Evolutionary conservation across 2,888 invertebrate species (phyloP).

Genomic region (Idaea straminata): DNA sequence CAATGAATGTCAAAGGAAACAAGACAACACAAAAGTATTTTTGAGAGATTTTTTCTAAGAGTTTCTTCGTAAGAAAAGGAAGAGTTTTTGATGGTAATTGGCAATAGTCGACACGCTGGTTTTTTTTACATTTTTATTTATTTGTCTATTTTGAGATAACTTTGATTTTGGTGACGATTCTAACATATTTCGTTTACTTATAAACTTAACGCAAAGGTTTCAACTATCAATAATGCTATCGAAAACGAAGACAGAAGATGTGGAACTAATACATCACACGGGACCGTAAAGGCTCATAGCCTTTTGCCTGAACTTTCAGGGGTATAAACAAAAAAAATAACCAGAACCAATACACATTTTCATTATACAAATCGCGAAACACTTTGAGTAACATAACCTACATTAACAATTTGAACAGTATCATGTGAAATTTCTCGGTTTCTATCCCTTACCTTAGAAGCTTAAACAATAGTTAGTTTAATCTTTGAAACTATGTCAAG

Average conservation of each 20-base stretch:
- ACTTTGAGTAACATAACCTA: not conserved
- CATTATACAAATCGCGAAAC: no score
- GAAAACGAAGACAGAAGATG: no score
- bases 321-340: no score
- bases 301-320: no score
- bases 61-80: not conserved
- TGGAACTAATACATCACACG: no score
- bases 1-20: not conserved
- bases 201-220: no score
- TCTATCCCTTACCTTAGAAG: conserved; percentile 11
- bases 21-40: not conserved
- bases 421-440: not conserved
- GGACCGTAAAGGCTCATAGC: no score
- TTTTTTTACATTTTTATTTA: not conserved
- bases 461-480: conserved; percentile 40
- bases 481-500: conserved; percentile 53
- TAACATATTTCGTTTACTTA: not conserved
- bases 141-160: not conserved
- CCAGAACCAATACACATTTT: no score
- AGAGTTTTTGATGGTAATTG: not conserved
- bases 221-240: no score
- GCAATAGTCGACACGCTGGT: not conserved
- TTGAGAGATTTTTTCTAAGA: not conserved
- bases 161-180: not conserved
- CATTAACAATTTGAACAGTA: not conserved